phyloP scores from a whole-genome alignment of 2,888 invertebrate genomes.

The Apamea epomidion region DNA sequence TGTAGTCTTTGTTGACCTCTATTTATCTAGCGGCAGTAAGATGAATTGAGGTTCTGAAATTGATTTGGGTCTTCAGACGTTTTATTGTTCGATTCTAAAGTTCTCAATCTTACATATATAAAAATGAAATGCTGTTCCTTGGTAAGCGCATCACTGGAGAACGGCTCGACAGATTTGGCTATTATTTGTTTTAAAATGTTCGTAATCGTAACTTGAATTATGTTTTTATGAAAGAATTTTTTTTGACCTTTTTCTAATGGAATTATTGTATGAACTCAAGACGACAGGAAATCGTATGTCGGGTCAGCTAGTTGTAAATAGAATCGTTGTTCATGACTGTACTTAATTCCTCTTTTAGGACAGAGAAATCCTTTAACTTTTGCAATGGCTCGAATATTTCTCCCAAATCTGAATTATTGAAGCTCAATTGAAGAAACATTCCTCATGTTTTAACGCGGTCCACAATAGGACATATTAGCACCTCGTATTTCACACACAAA shows the following conservation, averaged over 20 bases:
- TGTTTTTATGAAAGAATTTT: no score
- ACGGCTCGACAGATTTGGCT: no score
- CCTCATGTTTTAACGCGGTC: neutral
- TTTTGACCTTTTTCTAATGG: no score
- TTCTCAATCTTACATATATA: neutral
- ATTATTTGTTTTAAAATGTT: no score
- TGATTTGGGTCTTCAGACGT: neutral
- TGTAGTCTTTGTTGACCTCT: slow-evolving; percentile 19
- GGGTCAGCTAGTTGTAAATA: neutral
- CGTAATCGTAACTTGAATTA: no score
- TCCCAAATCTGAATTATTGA: neutral
- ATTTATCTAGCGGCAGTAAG: slow-evolving; percentile 13
- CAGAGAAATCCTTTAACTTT: no score
- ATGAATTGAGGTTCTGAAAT: neutral
- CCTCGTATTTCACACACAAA: neutral
- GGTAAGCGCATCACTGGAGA: no score
- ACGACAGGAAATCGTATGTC: neutral
- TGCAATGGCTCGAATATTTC: neutral
- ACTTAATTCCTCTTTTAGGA: neutral
- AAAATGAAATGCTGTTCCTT: no score
- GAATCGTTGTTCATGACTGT: no score
- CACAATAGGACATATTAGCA: neutral
- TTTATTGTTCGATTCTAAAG: neutral
- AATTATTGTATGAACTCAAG: neutral
- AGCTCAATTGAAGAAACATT: neutral